phyloP scores from a whole-genome alignment of 2,113 vertebrate species.

The Potamarius usumacintae region DNA sequence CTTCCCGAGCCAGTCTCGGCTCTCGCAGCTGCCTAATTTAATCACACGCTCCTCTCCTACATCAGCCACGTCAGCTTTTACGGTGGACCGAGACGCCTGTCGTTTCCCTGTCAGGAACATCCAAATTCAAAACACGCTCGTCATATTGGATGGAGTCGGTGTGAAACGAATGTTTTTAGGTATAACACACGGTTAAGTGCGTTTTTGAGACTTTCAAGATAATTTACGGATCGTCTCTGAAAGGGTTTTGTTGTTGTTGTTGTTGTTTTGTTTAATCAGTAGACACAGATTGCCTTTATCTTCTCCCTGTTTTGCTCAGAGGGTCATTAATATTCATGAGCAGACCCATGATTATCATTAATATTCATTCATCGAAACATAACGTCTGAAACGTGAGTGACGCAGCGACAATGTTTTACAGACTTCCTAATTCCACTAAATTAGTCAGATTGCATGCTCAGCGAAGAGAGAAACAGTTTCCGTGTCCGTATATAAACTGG shows the following conservation, averaged over 20 bases:
- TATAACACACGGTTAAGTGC: background rate
- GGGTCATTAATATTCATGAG: background rate
- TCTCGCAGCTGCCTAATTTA: constrained; percentile 11
- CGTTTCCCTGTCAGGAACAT: background rate
- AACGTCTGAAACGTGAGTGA: background rate
- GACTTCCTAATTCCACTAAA: background rate
- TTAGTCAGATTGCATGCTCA: background rate
- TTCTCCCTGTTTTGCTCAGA: background rate
- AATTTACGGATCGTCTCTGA: background rate
- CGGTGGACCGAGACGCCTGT: background rate
- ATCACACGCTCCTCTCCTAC: constrained; percentile 3
- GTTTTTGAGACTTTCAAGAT: background rate
- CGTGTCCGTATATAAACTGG: background rate
- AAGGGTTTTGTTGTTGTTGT: no score
- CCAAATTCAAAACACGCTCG: background rate
- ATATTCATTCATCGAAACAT: constrained; percentile 1
- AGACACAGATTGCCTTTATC: background rate
- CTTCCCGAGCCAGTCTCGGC: background rate
- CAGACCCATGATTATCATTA: constrained; percentile 1
- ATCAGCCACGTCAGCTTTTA: background rate
- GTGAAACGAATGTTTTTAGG: background rate
- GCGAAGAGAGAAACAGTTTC: background rate
- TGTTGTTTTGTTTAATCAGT: no score
- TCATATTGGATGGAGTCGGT: background rate
- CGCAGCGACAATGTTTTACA: background rate